Evolutionary conservation across 2,888 invertebrate genomes (phyloP).

Genomic region (Linnaemya tessellans): DNA sequence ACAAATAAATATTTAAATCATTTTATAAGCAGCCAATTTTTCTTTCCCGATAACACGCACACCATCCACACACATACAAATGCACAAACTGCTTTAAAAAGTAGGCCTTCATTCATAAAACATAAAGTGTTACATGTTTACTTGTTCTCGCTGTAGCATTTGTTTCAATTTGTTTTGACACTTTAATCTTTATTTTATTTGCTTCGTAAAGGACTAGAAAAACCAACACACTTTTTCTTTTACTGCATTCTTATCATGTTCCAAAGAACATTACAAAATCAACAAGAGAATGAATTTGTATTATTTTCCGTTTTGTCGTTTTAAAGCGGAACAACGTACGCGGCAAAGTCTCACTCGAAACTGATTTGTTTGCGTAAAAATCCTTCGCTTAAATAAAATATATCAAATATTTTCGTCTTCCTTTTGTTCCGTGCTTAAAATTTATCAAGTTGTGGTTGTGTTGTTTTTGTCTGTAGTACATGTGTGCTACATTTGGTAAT

Average conservation of each 20-base stretch:
- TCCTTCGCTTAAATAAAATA: conserved; percentile 65
- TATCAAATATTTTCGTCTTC: conserved; percentile 3
- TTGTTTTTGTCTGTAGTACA: not conserved
- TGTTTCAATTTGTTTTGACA: not conserved
- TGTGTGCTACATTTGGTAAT: not conserved
- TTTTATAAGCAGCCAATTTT: not conserved
- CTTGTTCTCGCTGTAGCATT: not conserved
- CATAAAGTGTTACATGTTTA: not conserved
- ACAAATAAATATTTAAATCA: not conserved
- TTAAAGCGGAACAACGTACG: conserved; percentile 39
- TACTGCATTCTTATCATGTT: conserved; percentile 5
- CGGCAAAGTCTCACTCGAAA: conserved; percentile 73
- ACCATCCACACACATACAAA: not conserved
- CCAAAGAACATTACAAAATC: not conserved
- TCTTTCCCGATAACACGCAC: not conserved
- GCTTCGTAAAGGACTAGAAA: not conserved
- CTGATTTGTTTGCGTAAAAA: conserved; percentile 70
- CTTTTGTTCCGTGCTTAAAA: not conserved
- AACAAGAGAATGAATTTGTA: conserved; percentile 5
- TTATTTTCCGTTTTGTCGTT: conserved; percentile 36
- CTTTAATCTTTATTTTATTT: conserved; percentile 37
- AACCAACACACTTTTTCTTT: conserved; percentile 11
- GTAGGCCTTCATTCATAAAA: not conserved
- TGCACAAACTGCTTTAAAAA: not conserved
- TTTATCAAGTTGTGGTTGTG: conserved; percentile 19